Conservation (phyloP, 2,888 invertebrate genomes). For the Oscheius myriophilus region DNA sequence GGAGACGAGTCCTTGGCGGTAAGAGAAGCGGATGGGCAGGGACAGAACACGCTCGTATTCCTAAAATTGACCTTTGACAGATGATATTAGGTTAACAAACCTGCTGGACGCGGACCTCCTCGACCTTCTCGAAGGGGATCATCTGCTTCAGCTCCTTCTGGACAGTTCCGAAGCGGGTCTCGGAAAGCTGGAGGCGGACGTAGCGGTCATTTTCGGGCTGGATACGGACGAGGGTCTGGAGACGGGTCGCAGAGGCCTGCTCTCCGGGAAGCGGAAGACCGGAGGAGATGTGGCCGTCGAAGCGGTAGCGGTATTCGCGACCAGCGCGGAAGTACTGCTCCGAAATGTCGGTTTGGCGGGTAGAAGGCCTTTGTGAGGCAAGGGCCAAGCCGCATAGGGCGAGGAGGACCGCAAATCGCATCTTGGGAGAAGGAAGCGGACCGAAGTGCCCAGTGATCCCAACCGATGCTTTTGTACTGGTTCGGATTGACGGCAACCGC, state of each 20-base stretch:
- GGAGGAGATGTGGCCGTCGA: slow-evolving; percentile 55
- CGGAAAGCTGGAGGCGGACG: slow-evolving; percentile 44
- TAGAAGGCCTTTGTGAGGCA: background rate
- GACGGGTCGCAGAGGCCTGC: slow-evolving; percentile 55
- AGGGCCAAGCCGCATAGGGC: slow-evolving; percentile 29
- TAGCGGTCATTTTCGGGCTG: slow-evolving; percentile 45
- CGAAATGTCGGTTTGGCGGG: background rate
- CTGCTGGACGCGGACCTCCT: slow-evolving; percentile 14
- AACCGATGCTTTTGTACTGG: slow-evolving; percentile 4
- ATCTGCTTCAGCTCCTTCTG: slow-evolving; percentile 35
- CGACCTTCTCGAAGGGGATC: slow-evolving; percentile 28
- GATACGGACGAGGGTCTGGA: slow-evolving; percentile 54
- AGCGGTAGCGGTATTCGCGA: slow-evolving; percentile 49
- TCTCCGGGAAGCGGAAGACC: slow-evolving; percentile 57
- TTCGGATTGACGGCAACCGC: no score
- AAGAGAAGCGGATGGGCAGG: slow-evolving; percentile 45
- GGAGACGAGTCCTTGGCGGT: slow-evolving; percentile 48
- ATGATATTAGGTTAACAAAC: background rate
- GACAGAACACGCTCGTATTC: slow-evolving; percentile 39
- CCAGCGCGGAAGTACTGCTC: slow-evolving; percentile 39
- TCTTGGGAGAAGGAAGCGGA: slow-evolving; percentile 6
- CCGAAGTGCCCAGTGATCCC: background rate
- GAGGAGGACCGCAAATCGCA: slow-evolving; percentile 28
- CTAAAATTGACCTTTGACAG: slow-evolving; percentile 1
- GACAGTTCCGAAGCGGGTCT: slow-evolving; percentile 47